Conservation (phyloP, 2,113 vertebrate genomes). For the Physeter macrocephalus region DNA sequence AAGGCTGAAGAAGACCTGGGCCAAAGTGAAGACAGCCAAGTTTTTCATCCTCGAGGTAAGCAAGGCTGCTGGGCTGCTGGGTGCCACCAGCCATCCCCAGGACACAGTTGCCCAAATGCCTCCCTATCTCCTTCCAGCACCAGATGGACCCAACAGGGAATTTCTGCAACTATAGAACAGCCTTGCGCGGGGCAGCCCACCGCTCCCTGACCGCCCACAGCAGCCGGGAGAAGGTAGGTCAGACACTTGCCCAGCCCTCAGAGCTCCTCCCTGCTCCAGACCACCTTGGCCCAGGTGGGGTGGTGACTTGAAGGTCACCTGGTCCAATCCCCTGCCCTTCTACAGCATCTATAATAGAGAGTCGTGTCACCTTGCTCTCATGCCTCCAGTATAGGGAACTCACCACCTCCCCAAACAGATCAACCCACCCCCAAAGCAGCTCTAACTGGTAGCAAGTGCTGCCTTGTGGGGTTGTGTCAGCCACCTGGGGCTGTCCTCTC, state of each 20-base stretch:
- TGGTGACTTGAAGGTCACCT: not conserved
- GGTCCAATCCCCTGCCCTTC: not conserved
- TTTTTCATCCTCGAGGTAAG: constrained; percentile 96
- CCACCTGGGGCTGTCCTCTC: not conserved
- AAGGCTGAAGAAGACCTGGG: constrained; percentile 96
- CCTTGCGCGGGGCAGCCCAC: constrained; percentile 81
- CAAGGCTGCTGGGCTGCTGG: not conserved
- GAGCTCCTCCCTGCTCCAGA: too few relatives aligned
- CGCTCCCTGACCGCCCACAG: constrained; percentile 82
- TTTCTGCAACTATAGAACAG: constrained; percentile 85
- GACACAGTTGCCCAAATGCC: not conserved
- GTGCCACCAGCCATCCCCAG: fast-evolving
- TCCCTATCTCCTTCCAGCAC: constrained; percentile 73
- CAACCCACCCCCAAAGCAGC: not conserved
- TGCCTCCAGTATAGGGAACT: not conserved
- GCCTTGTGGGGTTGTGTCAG: not conserved
- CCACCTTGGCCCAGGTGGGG: not conserved
- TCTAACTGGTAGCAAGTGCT: not conserved
- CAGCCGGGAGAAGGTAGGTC: constrained; percentile 81
- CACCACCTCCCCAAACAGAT: not conserved
- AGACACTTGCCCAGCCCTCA: not conserved
- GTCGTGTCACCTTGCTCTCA: not conserved
- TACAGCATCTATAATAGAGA: not conserved
- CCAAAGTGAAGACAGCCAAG: constrained; percentile 96
- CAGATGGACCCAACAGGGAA: constrained; percentile 87